Conservation (phyloP, 2,888 invertebrate species). For the Trichopria drosophilae region DNA sequence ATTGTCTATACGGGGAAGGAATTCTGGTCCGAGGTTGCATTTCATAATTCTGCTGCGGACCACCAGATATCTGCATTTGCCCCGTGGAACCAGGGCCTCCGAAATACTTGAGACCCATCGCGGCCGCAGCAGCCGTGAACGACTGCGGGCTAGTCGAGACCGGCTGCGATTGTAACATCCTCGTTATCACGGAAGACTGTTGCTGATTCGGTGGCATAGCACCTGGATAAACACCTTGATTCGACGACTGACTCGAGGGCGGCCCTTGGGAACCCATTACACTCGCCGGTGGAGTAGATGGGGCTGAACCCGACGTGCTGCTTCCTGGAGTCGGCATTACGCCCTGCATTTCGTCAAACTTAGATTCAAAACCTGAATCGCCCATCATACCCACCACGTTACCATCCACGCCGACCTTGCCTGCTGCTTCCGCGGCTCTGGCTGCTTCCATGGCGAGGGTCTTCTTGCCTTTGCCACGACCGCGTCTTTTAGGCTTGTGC, state of each 20-base stretch:
- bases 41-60: slow-evolving; percentile 50
- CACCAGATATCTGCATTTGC: slow-evolving; percentile 47
- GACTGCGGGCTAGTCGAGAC: slow-evolving; percentile 49
- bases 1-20: slow-evolving; percentile 54
- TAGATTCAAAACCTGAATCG: slow-evolving; percentile 48
- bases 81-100: slow-evolving; percentile 45
- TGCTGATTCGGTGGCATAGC: slow-evolving; percentile 54
- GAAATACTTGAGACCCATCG: slow-evolving; percentile 58
- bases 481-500: slow-evolving; percentile 54
- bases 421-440: slow-evolving; percentile 62
- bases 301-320: slow-evolving; percentile 56
- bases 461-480: slow-evolving; percentile 57
- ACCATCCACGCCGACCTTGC: slow-evolving; percentile 54
- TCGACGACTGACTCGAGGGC: slow-evolving; percentile 44
- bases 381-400: slow-evolving; percentile 41
- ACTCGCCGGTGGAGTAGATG: slow-evolving; percentile 51
- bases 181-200: slow-evolving; percentile 65
- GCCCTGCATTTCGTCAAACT: slow-evolving; percentile 35
- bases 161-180: slow-evolving; percentile 64
- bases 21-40: slow-evolving; percentile 55
- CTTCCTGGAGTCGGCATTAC: slow-evolving; percentile 53
- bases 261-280: slow-evolving; percentile 46
- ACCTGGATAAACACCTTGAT: slow-evolving; percentile 49
- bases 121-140: slow-evolving; percentile 55
- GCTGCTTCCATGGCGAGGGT: slow-evolving; percentile 56